These are phyloP conservation scores for Drosophila neonasuta DNA, from an alignment of 2,888 invertebrate species.

Conservation along the genomic window DNA sequence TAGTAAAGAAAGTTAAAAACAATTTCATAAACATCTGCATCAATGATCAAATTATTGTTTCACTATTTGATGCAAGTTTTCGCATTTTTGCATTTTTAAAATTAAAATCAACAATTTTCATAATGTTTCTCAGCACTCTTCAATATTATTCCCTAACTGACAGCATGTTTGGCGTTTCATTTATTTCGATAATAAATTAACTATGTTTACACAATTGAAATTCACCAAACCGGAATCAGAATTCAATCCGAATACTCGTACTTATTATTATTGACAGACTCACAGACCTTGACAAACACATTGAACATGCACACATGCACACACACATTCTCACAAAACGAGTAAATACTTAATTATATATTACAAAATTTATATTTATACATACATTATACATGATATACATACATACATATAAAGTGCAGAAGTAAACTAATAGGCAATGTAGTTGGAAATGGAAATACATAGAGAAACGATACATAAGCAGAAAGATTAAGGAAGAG, in stretches of 20 bases:
- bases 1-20: slow-evolving; percentile 28
- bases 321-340: slow-evolving; percentile 24
- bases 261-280: slow-evolving; percentile 26
- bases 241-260: slow-evolving; percentile 3
- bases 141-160: slow-evolving; percentile 1
- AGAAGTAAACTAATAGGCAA: slow-evolving; percentile 66
- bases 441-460: slow-evolving; percentile 55
- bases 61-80: slow-evolving; percentile 32
- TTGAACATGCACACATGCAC: slow-evolving; percentile 31
- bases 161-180: slow-evolving; percentile 10
- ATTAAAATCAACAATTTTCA: slow-evolving; percentile 7
- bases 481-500: slow-evolving; percentile 12
- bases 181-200: neutral
- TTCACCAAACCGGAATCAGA: slow-evolving; percentile 13
- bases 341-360: slow-evolving; percentile 29
- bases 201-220: slow-evolving; percentile 14
- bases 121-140: slow-evolving; percentile 23
- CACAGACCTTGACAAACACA: slow-evolving; percentile 22
- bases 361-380: slow-evolving; percentile 50
- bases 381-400: slow-evolving; percentile 43
- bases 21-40: slow-evolving; percentile 40
- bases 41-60: slow-evolving; percentile 33
- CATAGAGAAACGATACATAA: slow-evolving; percentile 43
- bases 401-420: slow-evolving; percentile 57
- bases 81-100: slow-evolving; percentile 13